These are phyloP conservation scores for Onychorhynchus coronatus DNA, from an alignment of 2,113 vertebrate species.

Conservation along the genomic window DNA sequence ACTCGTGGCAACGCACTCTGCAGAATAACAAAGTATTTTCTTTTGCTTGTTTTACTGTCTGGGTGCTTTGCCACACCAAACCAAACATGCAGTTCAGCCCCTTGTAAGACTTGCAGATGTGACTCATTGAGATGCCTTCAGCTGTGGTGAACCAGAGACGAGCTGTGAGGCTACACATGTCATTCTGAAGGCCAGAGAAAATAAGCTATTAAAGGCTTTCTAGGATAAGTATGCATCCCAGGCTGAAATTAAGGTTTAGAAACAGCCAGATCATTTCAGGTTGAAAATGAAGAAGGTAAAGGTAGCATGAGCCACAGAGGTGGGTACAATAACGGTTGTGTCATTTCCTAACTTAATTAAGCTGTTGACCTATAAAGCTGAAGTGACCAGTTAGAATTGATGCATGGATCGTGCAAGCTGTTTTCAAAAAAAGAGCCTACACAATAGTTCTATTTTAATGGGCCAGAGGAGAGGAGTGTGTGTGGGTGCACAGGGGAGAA, in stretches of 20 bases:
- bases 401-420: neutral
- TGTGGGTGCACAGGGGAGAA: rapidly evolving
- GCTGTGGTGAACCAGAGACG: neutral
- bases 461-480: neutral
- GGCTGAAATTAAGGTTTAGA: neutral
- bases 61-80: neutral
- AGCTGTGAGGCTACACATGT: neutral
- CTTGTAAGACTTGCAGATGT: neutral
- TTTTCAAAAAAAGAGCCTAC: neutral
- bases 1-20: neutral
- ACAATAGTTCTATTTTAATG: neutral
- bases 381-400: neutral
- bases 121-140: neutral
- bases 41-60: neutral
- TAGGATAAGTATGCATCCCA: neutral
- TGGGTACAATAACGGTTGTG: neutral
- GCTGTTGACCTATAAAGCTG: neutral
- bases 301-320: rapidly evolving
- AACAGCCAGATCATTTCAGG: neutral
- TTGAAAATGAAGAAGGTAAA: neutral
- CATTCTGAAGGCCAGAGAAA: neutral
- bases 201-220: neutral
- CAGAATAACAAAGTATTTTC: neutral
- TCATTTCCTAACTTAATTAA: neutral
- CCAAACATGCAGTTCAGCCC: neutral